Evolutionary conservation across 2,888 invertebrate genomes (phyloP), one percentile per base, ranked within the genome.

Genomic region (Unio pictorum): DNA sequence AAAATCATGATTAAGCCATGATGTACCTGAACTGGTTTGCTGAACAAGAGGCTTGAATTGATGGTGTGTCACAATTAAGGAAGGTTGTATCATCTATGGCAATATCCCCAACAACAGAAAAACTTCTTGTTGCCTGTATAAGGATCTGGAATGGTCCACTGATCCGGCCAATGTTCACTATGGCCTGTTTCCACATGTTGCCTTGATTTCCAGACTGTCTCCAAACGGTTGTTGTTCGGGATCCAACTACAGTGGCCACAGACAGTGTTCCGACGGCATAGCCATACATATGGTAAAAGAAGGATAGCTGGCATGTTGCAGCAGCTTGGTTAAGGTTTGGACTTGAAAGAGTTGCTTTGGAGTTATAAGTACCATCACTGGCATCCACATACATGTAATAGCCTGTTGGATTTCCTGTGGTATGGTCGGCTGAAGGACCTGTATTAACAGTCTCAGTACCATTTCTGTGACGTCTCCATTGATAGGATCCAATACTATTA

Each of bases 321-420:
- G 94, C 94, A 87, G 94, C 96, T 67, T 92, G 79, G 15, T 80
- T 75, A 11, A 87, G 71, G 1, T 69, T 57, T 28, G 84, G 82
- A 55, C 84, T 84, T 65, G 72, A 63, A 1, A 87, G 72, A 1
- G 67, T 72, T 7, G 86, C 87, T 34, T 65, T 34, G 7, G 80
- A 59, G 58, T 72, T 75, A 54, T 57, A 23, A 0, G 34, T 26
- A 5, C 84, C 84, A 67, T 78, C 89, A 74, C 73, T 86, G 93
- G 95, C 95, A 82, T 95, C 94, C 54, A 95, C 94, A 80, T 93
- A 93, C 78, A 95, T 92, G 85, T 94, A 95, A 74, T 93, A 93
- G 6, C 88, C 88, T 45, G 66, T 64, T 17, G 74, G 55, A 58
- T 72, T 75, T 8, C 80, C 81, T 3, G 67, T 73, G 11, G 86